These are phyloP conservation scores for Hirudo medicinalis DNA, from an alignment of 1,140 invertebrate species.

Conservation along the genomic window DNA sequence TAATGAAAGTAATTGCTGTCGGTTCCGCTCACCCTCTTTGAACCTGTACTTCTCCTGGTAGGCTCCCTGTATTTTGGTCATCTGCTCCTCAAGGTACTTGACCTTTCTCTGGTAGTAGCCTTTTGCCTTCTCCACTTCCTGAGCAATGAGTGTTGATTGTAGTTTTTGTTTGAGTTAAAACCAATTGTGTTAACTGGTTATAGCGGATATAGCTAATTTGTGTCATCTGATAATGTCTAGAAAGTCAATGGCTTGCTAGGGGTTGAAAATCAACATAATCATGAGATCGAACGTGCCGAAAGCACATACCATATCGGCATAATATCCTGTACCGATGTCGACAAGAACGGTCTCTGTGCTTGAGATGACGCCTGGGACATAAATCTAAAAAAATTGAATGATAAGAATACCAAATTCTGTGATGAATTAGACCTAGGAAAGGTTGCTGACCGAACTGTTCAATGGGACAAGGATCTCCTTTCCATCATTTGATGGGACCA, in stretches of 20 bases:
- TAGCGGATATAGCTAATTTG: not conserved
- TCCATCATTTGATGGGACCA: not conserved
- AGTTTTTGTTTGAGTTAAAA: not conserved
- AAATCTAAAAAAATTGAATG: slow-evolving; percentile 52
- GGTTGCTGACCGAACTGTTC: not conserved
- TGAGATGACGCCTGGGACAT: slow-evolving; percentile 70
- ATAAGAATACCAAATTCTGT: slow-evolving; percentile 24
- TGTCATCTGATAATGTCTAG: not conserved
- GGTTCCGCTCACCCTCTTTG: not conserved
- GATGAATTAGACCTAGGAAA: not conserved
- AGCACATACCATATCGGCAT: slow-evolving; percentile 3
- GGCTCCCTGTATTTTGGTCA: not conserved
- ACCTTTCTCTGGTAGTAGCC: slow-evolving; percentile 6
- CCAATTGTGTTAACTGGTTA: not conserved
- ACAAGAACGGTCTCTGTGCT: slow-evolving; percentile 72
- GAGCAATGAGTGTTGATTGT: not conserved
- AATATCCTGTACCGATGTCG: slow-evolving; percentile 83
- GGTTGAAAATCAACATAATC: too few relatives aligned
- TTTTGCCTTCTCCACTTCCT: slow-evolving; percentile 3
- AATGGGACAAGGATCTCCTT: not conserved
- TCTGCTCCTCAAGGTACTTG: slow-evolving; percentile 5
- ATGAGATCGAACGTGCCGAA: not conserved
- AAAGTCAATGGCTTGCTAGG: too few relatives aligned
- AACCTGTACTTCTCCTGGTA: slow-evolving; percentile 5
- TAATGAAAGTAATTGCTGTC: too few relatives aligned